Conservation (phyloP, 2,113 vertebrate species). For the Progne subis region DNA sequence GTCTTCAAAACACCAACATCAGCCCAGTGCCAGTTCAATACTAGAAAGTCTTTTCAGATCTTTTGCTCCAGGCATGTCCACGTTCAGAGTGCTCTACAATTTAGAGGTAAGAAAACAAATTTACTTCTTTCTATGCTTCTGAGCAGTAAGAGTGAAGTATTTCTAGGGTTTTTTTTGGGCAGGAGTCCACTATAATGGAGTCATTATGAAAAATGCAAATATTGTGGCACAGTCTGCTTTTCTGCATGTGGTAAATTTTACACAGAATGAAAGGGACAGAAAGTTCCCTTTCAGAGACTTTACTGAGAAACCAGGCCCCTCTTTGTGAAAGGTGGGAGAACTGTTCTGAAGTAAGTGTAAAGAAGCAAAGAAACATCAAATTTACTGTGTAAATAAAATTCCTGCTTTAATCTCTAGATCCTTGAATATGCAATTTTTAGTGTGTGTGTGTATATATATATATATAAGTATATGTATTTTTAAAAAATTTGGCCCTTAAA, state of each 20-base stretch:
- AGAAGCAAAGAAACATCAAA: neutral
- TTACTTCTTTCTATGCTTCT: neutral
- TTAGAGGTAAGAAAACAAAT: conserved; percentile 85
- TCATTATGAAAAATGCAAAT: neutral
- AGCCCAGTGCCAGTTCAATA: conserved; percentile 93
- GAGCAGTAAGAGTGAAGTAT: neutral
- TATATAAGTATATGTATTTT: too few species aligned
- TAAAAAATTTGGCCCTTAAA: neutral
- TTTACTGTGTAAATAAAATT: neutral
- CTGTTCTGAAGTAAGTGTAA: neutral
- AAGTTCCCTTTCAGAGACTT: neutral
- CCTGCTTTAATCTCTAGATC: neutral
- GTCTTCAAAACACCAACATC: conserved; percentile 94
- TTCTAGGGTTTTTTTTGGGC: neutral
- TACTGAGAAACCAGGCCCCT: neutral
- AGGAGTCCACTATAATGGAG: neutral
- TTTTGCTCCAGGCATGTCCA: conserved; percentile 97
- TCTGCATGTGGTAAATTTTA: neutral
- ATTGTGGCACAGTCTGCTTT: neutral
- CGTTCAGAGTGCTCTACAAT: conserved; percentile 97
- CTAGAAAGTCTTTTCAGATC: conserved; percentile 95
- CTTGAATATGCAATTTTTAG: neutral
- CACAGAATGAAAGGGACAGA: neutral
- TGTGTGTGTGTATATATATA: neutral
- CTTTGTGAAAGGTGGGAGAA: neutral